These are phyloP conservation scores for Rhinoraja longicauda DNA, from an alignment of 2,797 vertebrate genomes.

Conservation along the genomic window DNA sequence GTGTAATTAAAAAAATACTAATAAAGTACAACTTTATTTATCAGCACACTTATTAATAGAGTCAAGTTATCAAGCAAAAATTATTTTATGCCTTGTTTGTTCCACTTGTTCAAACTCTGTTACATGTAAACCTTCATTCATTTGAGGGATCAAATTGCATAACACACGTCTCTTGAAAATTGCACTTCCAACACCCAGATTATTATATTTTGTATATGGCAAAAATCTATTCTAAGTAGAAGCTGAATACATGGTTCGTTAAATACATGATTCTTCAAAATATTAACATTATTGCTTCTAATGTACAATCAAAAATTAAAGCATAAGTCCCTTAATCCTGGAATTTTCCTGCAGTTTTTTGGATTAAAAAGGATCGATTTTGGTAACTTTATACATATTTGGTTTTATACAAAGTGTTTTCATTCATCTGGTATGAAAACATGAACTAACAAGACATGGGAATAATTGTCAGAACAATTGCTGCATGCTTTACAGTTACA, in stretches of 20 bases:
- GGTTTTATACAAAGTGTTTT: neutral
- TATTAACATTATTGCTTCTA: too few relatives aligned
- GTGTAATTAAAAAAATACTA: neutral
- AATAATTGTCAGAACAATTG: neutral
- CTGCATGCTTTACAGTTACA: constrained; percentile 34
- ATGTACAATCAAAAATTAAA: neutral
- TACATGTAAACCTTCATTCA: neutral
- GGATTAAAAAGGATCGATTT: neutral
- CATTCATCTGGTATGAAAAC: neutral
- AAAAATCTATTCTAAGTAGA: neutral
- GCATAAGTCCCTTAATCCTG: neutral
- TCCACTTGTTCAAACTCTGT: neutral
- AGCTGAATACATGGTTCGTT: neutral
- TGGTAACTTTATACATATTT: neutral
- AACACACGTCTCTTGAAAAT: neutral
- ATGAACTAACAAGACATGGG: constrained; percentile 6
- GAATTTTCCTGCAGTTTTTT: neutral
- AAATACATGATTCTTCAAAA: neutral
- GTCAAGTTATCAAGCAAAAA: neutral
- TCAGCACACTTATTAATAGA: neutral
- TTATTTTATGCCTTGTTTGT: neutral
- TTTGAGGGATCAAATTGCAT: neutral
- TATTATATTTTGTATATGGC: neutral
- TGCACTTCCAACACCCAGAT: neutral
- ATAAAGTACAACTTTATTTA: neutral